Conservation (phyloP, 2,797 vertebrate genomes). For the Sparidentex hasta region DNA sequence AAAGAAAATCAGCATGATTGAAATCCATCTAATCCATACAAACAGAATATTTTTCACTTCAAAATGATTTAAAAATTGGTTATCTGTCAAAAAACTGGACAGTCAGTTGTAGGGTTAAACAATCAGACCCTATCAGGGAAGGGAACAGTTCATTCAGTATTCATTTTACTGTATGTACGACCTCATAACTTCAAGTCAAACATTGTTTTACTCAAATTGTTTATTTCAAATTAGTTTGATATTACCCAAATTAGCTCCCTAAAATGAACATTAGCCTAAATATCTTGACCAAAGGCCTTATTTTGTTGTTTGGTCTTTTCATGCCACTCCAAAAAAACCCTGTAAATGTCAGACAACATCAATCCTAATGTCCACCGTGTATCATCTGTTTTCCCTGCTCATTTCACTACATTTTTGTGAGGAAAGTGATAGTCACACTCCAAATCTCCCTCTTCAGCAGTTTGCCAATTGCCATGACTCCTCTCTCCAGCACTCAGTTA, state of each 20-base stretch:
- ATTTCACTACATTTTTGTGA: constrained; percentile 38
- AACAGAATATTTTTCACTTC: too few relatives aligned
- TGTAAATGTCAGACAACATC: not conserved
- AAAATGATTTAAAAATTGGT: not conserved
- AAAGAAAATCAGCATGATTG: too few relatives aligned
- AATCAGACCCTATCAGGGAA: not conserved
- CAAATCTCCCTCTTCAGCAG: constrained; percentile 56
- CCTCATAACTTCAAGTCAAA: not conserved
- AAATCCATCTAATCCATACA: too few relatives aligned
- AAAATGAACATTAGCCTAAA: not conserved
- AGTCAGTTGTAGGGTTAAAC: not conserved
- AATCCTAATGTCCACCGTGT: constrained; percentile 7
- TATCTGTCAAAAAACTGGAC: not conserved
- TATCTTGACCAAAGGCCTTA: not conserved
- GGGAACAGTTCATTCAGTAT: not conserved
- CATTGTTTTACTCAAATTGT: not conserved
- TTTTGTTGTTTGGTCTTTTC: not conserved
- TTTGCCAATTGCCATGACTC: constrained; percentile 55
- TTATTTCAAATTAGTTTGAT: not conserved
- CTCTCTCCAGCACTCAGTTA: constrained; percentile 47
- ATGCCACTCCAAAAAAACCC: not conserved
- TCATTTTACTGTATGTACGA: not conserved
- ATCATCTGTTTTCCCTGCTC: constrained; percentile 25
- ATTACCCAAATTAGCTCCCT: not conserved
- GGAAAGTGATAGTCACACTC: constrained; percentile 51